phyloP scores from a whole-genome alignment of 2,888 invertebrate species.

The Liodrosophila aerea region DNA sequence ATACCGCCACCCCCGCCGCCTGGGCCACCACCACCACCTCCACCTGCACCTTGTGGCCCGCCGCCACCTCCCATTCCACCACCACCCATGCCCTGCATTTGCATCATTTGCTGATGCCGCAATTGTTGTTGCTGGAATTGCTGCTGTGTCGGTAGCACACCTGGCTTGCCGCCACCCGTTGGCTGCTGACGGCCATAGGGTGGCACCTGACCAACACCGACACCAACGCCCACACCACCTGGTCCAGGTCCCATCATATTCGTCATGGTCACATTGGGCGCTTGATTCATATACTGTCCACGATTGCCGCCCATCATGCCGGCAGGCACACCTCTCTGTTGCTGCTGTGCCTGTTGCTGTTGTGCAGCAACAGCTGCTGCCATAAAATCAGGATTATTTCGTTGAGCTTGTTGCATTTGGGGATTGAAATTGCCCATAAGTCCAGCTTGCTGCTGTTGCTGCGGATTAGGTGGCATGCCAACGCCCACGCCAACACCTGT shows the following conservation, averaged over 20 bases:
- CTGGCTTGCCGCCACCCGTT: constrained; percentile 79
- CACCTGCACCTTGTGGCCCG: constrained; percentile 71
- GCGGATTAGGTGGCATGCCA: constrained; percentile 70
- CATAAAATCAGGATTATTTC: constrained; percentile 81
- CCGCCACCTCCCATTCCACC: constrained; percentile 67
- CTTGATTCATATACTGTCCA: constrained; percentile 84
- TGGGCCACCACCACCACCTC: constrained; percentile 69
- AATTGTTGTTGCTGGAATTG: constrained; percentile 85
- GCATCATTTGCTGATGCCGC: constrained; percentile 87
- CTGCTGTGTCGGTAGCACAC: constrained; percentile 79
- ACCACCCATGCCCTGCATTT: constrained; percentile 83
- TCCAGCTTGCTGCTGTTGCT: constrained; percentile 80
- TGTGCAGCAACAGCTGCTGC: constrained; percentile 73
- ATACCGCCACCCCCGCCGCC: constrained; percentile 80
- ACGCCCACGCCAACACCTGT: constrained; percentile 48
- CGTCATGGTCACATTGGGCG: constrained; percentile 94
- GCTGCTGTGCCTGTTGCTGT: constrained; percentile 68
- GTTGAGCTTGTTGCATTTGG: constrained; percentile 80
- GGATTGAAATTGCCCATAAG: constrained; percentile 81
- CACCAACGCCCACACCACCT: constrained; percentile 53
- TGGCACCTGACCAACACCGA: constrained; percentile 86
- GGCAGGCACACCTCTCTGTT: constrained; percentile 66
- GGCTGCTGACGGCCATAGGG: constrained; percentile 87
- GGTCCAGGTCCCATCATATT: constrained; percentile 81
- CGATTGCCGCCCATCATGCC: constrained; percentile 80